Base-by-base conservation (phyloP, 2,797 vertebrate species). In the Mormyrops boulengeri region DNA sequence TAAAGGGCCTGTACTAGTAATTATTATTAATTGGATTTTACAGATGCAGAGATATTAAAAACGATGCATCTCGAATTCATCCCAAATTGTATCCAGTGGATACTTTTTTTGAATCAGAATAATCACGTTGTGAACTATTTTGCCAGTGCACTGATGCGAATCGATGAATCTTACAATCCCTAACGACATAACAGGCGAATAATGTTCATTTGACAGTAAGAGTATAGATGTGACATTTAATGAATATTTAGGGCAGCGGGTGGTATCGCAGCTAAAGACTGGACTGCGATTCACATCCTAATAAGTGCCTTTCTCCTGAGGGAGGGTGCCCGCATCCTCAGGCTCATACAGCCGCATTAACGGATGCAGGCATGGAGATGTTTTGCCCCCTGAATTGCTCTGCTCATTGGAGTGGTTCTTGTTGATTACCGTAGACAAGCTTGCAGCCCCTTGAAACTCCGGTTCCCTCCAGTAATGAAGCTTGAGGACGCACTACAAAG, bases 401-500 rank as follows among this genome's bases (percentile, higher is more conserved):
- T 85, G 82, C 47, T 85, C 82, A 50, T 52, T 85, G 17, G 19
- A 85, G 47, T 85, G 82, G 52, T 85, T 85, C 82, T 50, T 50
- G 44, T 50, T 85, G 82, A 85, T 85, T 85, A 85, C 44, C 47
- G 19, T 50, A 49, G 44, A 85, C 82, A 50, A 85, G 82, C 47
- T 12, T 44, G 82, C 82, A 26, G 82, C 44, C 44, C 82, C 82
- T 85, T 85, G 22, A 85, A 85, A 2, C 85, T 57, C 34, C 85
- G 11, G 87, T 66, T 93, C 91, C 88, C 90, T 89, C 91, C 93
- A 92, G 94, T 94, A 94, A 92, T 93, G 91, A 92, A 86, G 91
- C 90, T 92, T 90, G 92, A 92, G 91, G 91, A 92, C 90, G 91
- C 91, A 92, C 92, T 92, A 90, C 90, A 84, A 84, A 86, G 73